phyloP scores from a whole-genome alignment of 2,888 invertebrate genomes.

The Tetragonisca angustula region DNA sequence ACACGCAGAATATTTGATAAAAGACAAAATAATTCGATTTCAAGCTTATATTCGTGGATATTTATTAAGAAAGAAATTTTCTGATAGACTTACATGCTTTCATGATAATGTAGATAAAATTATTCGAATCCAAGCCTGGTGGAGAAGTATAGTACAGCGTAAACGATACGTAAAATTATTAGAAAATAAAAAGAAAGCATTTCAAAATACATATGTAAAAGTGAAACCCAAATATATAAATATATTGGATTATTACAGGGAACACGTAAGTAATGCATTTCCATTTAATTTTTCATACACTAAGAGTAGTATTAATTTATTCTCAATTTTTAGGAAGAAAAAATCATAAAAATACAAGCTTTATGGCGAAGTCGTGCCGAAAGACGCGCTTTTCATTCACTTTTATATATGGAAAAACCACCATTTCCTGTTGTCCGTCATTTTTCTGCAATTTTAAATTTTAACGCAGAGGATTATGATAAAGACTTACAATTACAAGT shows the following conservation, averaged over 20 bases:
- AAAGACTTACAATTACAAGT: constrained; percentile 88
- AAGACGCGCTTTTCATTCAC: constrained; percentile 87
- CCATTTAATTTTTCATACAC: neutral
- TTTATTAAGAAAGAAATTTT: constrained; percentile 85
- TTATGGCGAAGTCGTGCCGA: constrained; percentile 88
- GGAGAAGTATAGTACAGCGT: constrained; percentile 85
- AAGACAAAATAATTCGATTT: constrained; percentile 82
- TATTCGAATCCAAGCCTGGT: constrained; percentile 87
- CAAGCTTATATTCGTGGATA: constrained; percentile 88
- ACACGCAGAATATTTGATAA: constrained; percentile 74
- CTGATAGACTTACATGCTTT: constrained; percentile 83
- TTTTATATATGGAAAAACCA: constrained; percentile 86
- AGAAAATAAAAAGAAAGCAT: constrained; percentile 81
- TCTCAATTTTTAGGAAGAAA: constrained; percentile 83
- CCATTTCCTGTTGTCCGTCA: constrained; percentile 87
- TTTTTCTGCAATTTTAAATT: constrained; percentile 89
- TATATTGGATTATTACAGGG: constrained; percentile 85
- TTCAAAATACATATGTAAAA: constrained; percentile 26
- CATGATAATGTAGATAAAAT: constrained; percentile 84
- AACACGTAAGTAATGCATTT: constrained; percentile 82
- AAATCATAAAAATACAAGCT: constrained; percentile 88
- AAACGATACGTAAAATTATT: constrained; percentile 84
- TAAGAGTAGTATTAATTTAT: neutral
- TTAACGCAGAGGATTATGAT: constrained; percentile 90
- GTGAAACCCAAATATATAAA: constrained; percentile 76